A percentile compares a stretch with the other conserved stretches of the same genome.
These are phyloP conservation scores for Rhodinocichla rosea DNA, from an alignment of 2,113 vertebrate species.

Conservation along the genomic window DNA sequence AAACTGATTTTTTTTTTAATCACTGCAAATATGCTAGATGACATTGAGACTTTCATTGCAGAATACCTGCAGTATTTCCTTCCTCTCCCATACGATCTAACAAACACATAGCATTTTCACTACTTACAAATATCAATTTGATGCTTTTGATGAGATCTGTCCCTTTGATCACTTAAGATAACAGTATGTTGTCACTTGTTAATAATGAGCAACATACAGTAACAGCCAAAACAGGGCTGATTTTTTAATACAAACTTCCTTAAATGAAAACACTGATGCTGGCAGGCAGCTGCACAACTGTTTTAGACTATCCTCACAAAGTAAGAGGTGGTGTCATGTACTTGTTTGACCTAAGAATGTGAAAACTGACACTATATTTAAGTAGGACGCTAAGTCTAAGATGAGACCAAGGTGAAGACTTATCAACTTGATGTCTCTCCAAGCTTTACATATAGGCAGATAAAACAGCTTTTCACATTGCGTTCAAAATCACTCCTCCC, in stretches of 20 bases:
- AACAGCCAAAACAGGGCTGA: not conserved
- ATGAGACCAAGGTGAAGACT: not conserved
- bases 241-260: not conserved
- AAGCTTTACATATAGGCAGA: not conserved
- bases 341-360: not conserved
- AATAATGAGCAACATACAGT: not conserved
- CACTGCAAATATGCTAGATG: not conserved
- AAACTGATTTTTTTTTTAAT: not conserved
- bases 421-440: not conserved
- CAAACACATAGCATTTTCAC: not conserved
- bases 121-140: not conserved
- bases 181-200: not conserved
- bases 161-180: not conserved
- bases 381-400: not conserved
- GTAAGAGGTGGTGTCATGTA: not conserved
- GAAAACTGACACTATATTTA: not conserved
- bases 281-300: not conserved
- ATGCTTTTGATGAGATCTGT: not conserved
- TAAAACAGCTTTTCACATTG: not conserved
- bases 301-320: not conserved
- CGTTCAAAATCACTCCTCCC: not conserved
- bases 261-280: not conserved
- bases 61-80: not conserved
- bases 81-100: rapidly evolving
- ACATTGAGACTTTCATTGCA: not conserved